phyloP scores from a whole-genome alignment of 2,113 vertebrate genomes.

The Pterocles orientalis region DNA sequence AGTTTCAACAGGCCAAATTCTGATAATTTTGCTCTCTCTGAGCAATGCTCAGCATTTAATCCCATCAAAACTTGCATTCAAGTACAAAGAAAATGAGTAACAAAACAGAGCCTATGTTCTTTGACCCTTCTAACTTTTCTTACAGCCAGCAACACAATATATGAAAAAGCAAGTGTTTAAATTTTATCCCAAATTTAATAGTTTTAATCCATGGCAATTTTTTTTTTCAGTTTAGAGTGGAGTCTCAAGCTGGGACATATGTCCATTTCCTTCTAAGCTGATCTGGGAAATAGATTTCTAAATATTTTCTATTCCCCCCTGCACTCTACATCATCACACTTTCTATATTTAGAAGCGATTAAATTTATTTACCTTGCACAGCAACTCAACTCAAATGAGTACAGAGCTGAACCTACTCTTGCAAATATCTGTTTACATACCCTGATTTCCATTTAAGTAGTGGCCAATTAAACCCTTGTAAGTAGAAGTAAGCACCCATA shows the following conservation, averaged over 20 bases:
- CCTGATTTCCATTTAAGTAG: constrained; percentile 37
- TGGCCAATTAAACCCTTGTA: constrained; percentile 28
- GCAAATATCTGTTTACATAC: constrained; percentile 38
- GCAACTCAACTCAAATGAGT: background rate
- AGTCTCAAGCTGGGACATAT: background rate
- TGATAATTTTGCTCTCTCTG: background rate
- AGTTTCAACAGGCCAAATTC: background rate
- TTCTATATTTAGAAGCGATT: constrained; percentile 38
- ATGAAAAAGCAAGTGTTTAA: background rate
- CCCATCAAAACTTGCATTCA: background rate
- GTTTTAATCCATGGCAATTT: background rate
- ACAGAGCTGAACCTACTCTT: background rate
- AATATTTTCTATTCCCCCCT: background rate
- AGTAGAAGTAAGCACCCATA: background rate
- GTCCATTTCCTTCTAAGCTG: background rate
- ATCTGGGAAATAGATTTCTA: background rate
- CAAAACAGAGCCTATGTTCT: background rate
- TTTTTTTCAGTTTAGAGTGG: background rate
- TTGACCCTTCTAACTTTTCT: background rate
- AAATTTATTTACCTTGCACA: constrained; percentile 43
- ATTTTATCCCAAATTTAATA: background rate
- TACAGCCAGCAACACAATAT: background rate
- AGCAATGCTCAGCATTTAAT: background rate
- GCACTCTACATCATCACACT: background rate
- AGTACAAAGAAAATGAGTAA: background rate